Base-by-base conservation (phyloP, 2,797 vertebrate species). In the Sebastes iracundus region DNA sequence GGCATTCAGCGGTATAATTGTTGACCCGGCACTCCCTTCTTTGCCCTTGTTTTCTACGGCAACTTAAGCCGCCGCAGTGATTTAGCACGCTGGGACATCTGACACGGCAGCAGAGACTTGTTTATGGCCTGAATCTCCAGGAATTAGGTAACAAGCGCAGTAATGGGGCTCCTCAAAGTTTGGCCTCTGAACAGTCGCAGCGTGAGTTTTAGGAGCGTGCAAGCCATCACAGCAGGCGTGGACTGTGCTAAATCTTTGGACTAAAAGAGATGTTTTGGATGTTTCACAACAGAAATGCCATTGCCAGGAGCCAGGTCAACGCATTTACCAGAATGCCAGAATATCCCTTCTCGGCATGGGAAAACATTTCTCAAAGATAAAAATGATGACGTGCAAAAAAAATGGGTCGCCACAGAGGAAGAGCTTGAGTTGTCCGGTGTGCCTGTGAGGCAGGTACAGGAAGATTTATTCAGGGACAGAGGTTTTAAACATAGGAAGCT, bases 401-500 rank as follows among this genome's bases (percentile, higher is more conserved):
- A 89, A 69, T 2, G 27, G 30, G 68, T 61, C 2, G 42, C 66
- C 69, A 28, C 87, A 92, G 88, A 94, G 94, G 94, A 96, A 95
- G 93, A 68, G 85, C 46, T 75, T 72, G 63, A 83, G 75, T 70
- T 86, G 93, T 95, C 94, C 91, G 85, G 90, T 94, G 93, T 92
- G 91, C 94, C 92, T 81, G 72, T 88, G 87, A 84, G 91, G 79
- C 94, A 94, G 95, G 93, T 95, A 95, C 93, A 93, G 96, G 96
- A 96, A 95, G 93, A 87, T 90, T 87, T 90, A 88, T 93, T 93
- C 92, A 92, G 94, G 93, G 92, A 91, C 92, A 83, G 80, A 69
- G 87, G 83, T 86, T 91, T 81, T 80, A 89, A 90, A 94, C 90
- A 92, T 90, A 95, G 96, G 96, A 96, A 96, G 87, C 79, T 64